Evolutionary conservation across 1,140 invertebrate species (phyloP), one percentile per base, ranked within the genome.

Genomic region (Drosophila nigromelanica): DNA sequence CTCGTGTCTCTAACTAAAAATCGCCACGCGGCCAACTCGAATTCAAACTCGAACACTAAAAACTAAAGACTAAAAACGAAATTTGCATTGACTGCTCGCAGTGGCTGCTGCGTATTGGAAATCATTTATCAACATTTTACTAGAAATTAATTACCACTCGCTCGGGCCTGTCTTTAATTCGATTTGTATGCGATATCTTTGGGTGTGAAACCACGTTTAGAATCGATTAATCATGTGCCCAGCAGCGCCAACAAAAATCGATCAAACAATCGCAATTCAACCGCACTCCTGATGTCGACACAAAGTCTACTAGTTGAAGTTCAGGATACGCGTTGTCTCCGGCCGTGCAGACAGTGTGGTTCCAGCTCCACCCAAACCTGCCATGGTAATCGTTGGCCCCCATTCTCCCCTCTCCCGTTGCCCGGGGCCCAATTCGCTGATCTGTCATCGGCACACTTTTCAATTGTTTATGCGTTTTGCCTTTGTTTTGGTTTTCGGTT

Each of bases 191-290:
- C 82, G 71, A 79, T 87, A 79, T 79, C 66, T 56, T 56, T 76
- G 80, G 80, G 83, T 89, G 83, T 89, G 83, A 89, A 89, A 89
- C 81, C 73, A 69, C 73, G 76, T 80, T 83, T 64, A 59, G 73
- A 45, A 48, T 47, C 73, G 83, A 89, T 89, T 78, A 83, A 89
- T 89, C 83, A 89, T 62, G 67, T 40, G 58, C 27, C 43, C 27
- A 27, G 27, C 48, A 66, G 35, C 66, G 39, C 50, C 21, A 27
- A 27, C 35, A 2, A 40, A 39, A 71, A 73, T 66, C 66, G 82
- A 87, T 89, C 82, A 87, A 87, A 73, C 71, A 81, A 77, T 66
- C 73, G 62, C 43, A 71, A 69, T 48, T 40, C 47, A 62, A 21
- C 24, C 24, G 21, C 39, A 63, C 24, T 63, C 43, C 45, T n/a